Evolutionary conservation across 2,888 invertebrate species (phyloP).

Genomic region (Myopa tessellatipennis): DNA sequence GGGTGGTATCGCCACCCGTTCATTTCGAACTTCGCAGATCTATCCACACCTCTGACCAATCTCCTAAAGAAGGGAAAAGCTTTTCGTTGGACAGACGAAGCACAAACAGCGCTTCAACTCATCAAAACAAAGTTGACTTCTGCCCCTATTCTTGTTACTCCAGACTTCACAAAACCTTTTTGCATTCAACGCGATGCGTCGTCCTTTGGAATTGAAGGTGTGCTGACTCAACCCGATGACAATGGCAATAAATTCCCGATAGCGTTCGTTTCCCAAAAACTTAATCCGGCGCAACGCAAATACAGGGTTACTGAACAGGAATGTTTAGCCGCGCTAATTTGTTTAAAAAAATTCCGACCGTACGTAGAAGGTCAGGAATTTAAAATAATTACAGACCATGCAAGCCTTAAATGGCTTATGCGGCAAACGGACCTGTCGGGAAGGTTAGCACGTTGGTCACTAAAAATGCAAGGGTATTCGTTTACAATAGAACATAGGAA

Average conservation of each 20-base stretch:
- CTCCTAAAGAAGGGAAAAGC: conserved; percentile 23
- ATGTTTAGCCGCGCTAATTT: conserved; percentile 43
- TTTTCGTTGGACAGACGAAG: conserved; percentile 39
- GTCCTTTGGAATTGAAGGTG: conserved; percentile 36
- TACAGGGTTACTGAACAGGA: conserved; percentile 43
- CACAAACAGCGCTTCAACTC: conserved; percentile 24
- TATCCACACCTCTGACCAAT: conserved; percentile 38
- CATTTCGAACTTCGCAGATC: conserved; percentile 28
- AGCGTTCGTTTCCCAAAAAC: conserved; percentile 39
- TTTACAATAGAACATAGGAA: neutral
- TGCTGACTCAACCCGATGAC: conserved; percentile 39
- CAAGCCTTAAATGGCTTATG: neutral
- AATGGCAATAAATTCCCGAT: conserved; percentile 36
- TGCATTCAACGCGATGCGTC: conserved; percentile 44
- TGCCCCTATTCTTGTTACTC: conserved; percentile 31
- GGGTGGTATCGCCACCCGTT: conserved; percentile 30
- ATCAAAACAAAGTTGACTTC: conserved; percentile 25
- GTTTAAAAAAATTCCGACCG: conserved; percentile 39
- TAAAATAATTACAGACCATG: conserved; percentile 50
- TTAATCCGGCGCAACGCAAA: conserved; percentile 34
- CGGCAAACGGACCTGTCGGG: neutral
- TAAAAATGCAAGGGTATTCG: neutral
- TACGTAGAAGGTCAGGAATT: conserved; percentile 44
- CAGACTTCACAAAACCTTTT: conserved; percentile 43
- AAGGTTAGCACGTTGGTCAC: neutral